Evolutionary conservation across 2,888 invertebrate genomes (phyloP).

Genomic region (Eugnorisma glareosa): DNA sequence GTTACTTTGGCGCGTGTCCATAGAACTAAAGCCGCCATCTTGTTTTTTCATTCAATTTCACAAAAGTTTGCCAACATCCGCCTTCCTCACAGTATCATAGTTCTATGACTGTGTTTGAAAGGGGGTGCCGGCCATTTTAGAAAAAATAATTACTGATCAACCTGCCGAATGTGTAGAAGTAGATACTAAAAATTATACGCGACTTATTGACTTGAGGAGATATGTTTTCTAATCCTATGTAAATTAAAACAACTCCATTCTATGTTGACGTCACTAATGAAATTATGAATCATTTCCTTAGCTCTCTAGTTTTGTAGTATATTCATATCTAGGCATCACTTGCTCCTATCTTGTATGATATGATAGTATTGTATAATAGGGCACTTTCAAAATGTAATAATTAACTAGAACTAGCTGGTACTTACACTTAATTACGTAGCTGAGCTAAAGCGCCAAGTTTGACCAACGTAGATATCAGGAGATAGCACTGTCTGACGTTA

Average conservation of each 20-base stretch:
- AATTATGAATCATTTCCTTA: conserved; percentile 7
- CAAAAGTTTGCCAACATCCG: not conserved
- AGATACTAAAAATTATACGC: conserved; percentile 7
- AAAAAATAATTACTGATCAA: not conserved
- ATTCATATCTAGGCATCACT: conserved; percentile 1
- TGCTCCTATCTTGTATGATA: not conserved
- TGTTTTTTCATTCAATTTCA: not conserved
- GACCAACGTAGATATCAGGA: not conserved
- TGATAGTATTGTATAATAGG: conserved; percentile 23
- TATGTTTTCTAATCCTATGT: conserved; percentile 35
- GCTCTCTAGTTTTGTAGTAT: not conserved
- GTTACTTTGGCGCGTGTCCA: not conserved
- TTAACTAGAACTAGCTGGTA: conserved; percentile 9
- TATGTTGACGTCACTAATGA: not conserved
- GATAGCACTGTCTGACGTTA: not conserved
- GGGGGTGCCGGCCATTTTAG: not conserved
- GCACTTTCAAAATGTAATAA: not conserved
- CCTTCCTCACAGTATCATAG: not conserved
- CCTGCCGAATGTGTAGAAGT: not conserved
- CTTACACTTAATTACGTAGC: conserved; percentile 20
- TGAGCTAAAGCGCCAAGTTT: not conserved
- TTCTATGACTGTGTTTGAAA: not conserved
- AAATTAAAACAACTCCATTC: not conserved
- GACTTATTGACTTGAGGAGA: conserved; percentile 16
- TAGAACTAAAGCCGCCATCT: too few species aligned